Percentiles rank a stretch among this genome's conserved stretches.
Conservation (phyloP, 2,113 vertebrate genomes). For the Laticauda laticaudata region DNA sequence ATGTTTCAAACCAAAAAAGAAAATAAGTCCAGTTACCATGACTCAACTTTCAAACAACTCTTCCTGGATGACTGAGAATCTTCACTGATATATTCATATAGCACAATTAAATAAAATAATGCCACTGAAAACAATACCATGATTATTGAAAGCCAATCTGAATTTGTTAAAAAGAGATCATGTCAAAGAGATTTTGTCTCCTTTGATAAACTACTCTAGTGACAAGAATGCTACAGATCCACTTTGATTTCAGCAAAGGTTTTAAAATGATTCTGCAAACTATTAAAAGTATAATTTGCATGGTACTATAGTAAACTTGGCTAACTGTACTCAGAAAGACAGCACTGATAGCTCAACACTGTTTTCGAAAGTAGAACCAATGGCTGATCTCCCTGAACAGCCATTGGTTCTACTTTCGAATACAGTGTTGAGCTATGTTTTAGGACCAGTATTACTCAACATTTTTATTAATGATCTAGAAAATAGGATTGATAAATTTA, state of each 20-base stretch:
- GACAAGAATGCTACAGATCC: not conserved
- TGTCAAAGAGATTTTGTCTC: not conserved
- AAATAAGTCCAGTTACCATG: not conserved
- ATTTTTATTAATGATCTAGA: not conserved
- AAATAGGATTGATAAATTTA: not conserved
- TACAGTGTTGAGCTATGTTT: not conserved
- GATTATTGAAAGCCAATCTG: not conserved
- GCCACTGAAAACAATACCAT: not conserved
- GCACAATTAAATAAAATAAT: not conserved
- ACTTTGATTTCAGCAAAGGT: not conserved
- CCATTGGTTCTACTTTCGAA: too few species aligned
- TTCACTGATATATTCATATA: not conserved
- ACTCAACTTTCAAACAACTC: not conserved
- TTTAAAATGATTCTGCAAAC: not conserved
- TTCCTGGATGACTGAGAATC: not conserved
- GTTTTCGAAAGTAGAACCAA: not conserved
- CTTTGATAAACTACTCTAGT: not conserved
- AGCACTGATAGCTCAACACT: not conserved
- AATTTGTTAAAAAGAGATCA: not conserved
- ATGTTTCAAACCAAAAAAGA: not conserved
- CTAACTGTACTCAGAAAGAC: not conserved
- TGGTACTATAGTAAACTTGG: not conserved
- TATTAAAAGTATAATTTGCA: not conserved
- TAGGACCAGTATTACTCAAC: not conserved
- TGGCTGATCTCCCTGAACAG: not conserved